These are phyloP conservation scores for Eueremaeus valkanovi DNA, from an alignment of 2,888 invertebrate genomes.

Conservation along the genomic window DNA sequence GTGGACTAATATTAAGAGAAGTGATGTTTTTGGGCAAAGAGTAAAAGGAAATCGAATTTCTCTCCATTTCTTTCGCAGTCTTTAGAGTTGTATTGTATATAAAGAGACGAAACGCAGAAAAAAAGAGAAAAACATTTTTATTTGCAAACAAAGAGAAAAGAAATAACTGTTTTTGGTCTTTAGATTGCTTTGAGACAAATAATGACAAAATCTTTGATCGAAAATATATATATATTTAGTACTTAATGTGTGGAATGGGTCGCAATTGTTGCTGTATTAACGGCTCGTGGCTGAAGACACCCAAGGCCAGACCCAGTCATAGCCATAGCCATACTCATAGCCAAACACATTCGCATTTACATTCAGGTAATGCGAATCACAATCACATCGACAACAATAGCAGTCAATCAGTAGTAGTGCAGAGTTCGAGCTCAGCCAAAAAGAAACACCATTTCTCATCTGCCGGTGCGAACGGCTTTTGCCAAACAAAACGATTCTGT, in stretches of 20 bases:
- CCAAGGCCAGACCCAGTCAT: constrained; percentile 9
- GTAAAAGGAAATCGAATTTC: constrained; percentile 27
- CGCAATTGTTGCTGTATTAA: constrained; percentile 32
- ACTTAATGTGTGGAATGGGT: constrained; percentile 22
- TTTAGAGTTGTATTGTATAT: constrained; percentile 1
- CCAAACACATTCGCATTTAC: neutral
- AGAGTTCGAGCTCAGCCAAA: neutral
- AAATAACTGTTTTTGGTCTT: neutral
- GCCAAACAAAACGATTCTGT: constrained; percentile 19
- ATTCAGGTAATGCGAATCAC: constrained; percentile 5
- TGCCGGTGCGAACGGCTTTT: neutral
- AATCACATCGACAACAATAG: neutral
- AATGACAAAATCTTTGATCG: neutral
- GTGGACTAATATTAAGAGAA: neutral
- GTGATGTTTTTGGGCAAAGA: neutral
- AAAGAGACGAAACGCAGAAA: neutral
- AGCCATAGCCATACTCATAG: neutral
- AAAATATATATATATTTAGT: neutral
- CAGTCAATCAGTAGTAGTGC: neutral
- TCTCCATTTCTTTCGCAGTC: constrained; percentile 11
- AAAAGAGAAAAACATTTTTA: neutral
- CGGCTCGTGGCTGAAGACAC: constrained; percentile 21
- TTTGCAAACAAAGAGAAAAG: neutral
- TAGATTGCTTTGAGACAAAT: neutral
- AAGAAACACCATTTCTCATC: neutral